phyloP scores from a whole-genome alignment of 2,113 vertebrate genomes.

The Saguinus midas region DNA sequence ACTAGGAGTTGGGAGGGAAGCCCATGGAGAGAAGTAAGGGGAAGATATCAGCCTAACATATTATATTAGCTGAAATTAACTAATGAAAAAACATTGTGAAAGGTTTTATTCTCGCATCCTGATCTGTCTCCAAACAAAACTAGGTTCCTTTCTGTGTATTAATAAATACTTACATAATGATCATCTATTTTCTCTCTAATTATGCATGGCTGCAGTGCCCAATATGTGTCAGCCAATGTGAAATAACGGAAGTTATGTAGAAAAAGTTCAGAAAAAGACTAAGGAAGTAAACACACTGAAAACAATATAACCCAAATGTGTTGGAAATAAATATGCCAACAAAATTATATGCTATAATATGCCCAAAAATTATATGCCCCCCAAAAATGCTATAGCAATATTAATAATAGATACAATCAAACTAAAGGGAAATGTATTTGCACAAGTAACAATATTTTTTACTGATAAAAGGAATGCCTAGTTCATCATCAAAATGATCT shows the following conservation, averaged over 20 bases:
- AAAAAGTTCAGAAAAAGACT: not conserved
- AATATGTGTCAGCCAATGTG: not conserved
- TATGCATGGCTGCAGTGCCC: not conserved
- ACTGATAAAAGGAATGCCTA: not conserved
- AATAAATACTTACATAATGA: not conserved
- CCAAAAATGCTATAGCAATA: not conserved
- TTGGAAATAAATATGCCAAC: not conserved
- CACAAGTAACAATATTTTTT: not conserved
- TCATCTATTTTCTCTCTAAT: not conserved
- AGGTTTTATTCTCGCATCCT: not conserved
- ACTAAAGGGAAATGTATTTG: not conserved
- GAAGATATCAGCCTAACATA: not conserved
- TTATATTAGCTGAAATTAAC: not conserved
- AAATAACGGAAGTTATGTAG: not conserved
- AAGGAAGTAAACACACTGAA: not conserved
- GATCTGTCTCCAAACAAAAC: not conserved
- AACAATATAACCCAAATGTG: not conserved
- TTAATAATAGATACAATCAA: not conserved
- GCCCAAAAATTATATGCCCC: no score
- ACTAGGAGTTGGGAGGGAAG: not conserved
- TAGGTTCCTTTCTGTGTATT: not conserved
- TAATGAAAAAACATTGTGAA: not conserved
- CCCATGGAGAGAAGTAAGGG: not conserved
- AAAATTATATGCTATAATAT: not conserved
- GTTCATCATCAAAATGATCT: not conserved